phyloP scores from a whole-genome alignment of 37 sponge, comb jelly and placozoan genomes.

The Chondrosia reniformis region DNA sequence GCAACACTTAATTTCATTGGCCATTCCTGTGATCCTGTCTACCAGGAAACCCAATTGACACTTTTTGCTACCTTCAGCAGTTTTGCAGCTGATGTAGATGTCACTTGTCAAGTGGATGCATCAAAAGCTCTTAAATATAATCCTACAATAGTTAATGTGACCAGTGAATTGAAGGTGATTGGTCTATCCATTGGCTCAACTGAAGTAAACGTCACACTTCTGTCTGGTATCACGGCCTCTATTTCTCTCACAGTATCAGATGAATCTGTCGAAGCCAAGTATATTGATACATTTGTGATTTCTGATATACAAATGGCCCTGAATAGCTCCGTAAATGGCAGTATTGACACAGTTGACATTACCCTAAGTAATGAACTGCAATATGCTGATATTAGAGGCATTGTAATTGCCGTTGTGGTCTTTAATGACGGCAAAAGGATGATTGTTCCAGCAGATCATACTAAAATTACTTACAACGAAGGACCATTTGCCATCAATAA shows the following conservation, averaged over 20 bases:
- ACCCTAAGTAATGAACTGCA: slow-evolving; percentile 23
- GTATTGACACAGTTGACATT: too few species aligned
- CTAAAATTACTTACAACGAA: too few species aligned
- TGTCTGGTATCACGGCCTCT: too few species aligned
- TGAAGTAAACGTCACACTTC: not conserved
- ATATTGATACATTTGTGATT: slow-evolving; percentile 36
- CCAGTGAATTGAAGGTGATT: not conserved
- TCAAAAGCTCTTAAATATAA: too few species aligned
- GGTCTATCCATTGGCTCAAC: not conserved
- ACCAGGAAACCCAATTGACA: slow-evolving; percentile 30
- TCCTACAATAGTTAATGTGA: too few species aligned
- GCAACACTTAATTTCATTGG: slow-evolving; percentile 28
- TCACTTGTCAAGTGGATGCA: too few species aligned
- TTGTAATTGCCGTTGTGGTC: slow-evolving; percentile 28
- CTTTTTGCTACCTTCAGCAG: not conserved
- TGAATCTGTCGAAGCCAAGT: slow-evolving; percentile 14
- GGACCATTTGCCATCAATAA: too few species aligned
- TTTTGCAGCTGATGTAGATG: not conserved
- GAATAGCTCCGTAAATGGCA: not conserved
- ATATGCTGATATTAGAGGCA: not conserved
- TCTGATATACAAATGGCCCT: not conserved
- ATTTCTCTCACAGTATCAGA: not conserved
- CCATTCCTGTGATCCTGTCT: not conserved
- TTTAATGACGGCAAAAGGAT: slow-evolving; percentile 37
- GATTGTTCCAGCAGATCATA: slow-evolving; percentile 13